Percentiles rank a stretch among this genome's conserved stretches.
phyloP scores from a whole-genome alignment of 2,888 invertebrate genomes.

The Rotaria macrura region DNA sequence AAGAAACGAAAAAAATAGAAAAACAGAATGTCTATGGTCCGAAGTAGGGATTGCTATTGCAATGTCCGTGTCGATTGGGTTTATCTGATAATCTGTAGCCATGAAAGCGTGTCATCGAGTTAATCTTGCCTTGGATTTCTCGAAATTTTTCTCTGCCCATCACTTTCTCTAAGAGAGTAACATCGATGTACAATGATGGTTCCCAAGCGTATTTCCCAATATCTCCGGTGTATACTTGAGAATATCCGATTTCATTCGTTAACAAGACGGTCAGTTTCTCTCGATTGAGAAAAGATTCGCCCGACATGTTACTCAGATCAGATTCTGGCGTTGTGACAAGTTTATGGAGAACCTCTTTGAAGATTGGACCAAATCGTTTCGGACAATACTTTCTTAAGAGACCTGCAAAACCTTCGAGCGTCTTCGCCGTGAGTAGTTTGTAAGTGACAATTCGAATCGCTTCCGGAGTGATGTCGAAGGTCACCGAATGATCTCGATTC shows the following conservation, averaged over 20 bases:
- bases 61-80: background rate
- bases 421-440: background rate
- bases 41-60: constrained; percentile 21
- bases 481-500: background rate
- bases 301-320: background rate
- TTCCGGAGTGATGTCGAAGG: background rate
- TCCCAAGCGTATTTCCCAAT: background rate
- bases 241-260: background rate
- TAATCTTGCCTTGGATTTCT: background rate
- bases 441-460: constrained; percentile 2
- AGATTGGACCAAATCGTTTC: constrained; percentile 20
- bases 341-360: constrained; percentile 4
- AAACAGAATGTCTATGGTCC: background rate
- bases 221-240: background rate
- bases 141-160: background rate
- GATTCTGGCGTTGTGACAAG: background rate
- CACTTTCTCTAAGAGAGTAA: background rate
- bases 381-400: constrained; percentile 27
- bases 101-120: background rate
- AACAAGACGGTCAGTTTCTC: constrained; percentile 19
- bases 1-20: too few relatives aligned
- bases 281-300: background rate
- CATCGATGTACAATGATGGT: background rate
- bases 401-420: constrained; percentile 27
- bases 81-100: background rate